phyloP scores from a whole-genome alignment of 2,113 vertebrate genomes.

The Sorex fumeus region DNA sequence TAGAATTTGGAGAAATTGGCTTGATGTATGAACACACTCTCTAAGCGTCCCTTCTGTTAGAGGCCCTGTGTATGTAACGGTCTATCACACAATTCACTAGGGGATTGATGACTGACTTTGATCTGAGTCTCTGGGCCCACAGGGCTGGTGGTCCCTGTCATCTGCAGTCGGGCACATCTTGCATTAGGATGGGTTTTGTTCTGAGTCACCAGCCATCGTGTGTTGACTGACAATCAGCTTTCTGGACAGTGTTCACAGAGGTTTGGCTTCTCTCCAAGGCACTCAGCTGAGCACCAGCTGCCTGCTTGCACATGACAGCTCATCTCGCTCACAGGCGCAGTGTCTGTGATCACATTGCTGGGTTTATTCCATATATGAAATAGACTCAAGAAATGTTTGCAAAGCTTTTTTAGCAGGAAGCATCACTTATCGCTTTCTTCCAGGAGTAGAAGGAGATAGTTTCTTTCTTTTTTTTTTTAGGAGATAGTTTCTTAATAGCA shows the following conservation, averaged over 20 bases:
- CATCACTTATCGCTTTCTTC: background rate
- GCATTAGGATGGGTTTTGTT: background rate
- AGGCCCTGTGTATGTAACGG: background rate
- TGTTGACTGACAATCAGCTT: background rate
- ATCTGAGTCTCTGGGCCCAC: background rate
- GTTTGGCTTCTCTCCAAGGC: background rate
- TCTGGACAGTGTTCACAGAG: background rate
- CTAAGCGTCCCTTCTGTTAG: background rate
- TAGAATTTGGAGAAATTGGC: background rate
- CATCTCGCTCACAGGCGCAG: fast-evolving
- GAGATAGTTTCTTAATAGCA: background rate
- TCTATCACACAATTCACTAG: background rate
- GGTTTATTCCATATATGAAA: background rate
- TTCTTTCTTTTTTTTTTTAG: slow-evolving; percentile 1
- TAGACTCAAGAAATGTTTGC: slow-evolving; percentile 12
- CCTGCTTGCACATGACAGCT: background rate
- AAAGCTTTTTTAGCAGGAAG: slow-evolving; percentile 31
- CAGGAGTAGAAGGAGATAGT: background rate
- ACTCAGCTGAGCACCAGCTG: background rate
- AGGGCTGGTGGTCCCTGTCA: background rate
- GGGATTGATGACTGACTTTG: background rate
- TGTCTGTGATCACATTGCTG: background rate
- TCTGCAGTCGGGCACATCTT: background rate
- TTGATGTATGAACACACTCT: background rate
- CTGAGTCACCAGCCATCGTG: background rate